Conservation (phyloP, 2,113 vertebrate species). For the Gallinago paraguaiae region DNA sequence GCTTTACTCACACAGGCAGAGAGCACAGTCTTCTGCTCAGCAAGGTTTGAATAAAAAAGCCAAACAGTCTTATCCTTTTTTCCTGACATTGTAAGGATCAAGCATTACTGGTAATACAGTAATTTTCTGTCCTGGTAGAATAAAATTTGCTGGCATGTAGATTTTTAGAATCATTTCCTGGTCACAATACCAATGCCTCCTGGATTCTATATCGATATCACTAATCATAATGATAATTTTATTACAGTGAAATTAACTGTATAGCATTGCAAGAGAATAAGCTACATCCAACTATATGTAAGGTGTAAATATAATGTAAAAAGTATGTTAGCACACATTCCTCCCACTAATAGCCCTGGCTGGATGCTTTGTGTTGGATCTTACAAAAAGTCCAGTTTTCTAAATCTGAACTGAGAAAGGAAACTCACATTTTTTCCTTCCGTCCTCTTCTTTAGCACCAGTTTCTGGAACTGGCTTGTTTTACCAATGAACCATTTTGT, state of each 20-base stretch:
- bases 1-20: neutral
- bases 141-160: neutral
- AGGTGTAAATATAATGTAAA: neutral
- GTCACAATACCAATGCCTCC: neutral
- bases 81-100: neutral
- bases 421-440: neutral
- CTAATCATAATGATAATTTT: neutral
- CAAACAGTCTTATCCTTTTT: neutral
- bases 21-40: neutral
- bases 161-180: neutral
- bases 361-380: neutral
- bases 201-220: neutral
- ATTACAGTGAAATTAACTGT: neutral
- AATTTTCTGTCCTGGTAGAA: neutral
- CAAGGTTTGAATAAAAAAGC: neutral
- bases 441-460: slow-evolving; percentile 24
- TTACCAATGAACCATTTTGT: slow-evolving; percentile 61
- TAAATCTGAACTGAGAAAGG: neutral
- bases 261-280: neutral
- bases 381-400: neutral
- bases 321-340: neutral
- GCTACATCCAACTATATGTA: neutral
- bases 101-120: neutral
- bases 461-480: slow-evolving; percentile 53
- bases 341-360: neutral